Percentiles rank a stretch among this genome's conserved stretches.
phyloP scores from a whole-genome alignment of 1,140 invertebrate genomes.

The Drosophila truncata region DNA sequence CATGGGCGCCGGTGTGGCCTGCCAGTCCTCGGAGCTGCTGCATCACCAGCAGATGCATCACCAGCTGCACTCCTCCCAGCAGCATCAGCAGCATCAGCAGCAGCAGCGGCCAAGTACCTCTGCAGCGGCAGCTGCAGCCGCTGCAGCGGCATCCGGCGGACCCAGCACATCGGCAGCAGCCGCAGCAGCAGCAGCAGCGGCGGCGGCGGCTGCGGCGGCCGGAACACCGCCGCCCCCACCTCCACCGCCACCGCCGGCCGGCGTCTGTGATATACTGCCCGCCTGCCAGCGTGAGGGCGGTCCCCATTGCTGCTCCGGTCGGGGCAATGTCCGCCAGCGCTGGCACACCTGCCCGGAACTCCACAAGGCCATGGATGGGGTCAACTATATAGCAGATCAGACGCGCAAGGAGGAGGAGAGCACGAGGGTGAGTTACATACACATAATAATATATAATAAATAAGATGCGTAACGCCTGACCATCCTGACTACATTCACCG shows the following conservation, averaged over 20 bases:
- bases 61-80: constrained; percentile 36
- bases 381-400: constrained; percentile 96
- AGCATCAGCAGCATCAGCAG: constrained; percentile 28
- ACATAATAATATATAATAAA: neutral
- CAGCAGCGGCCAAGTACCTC: constrained; percentile 45
- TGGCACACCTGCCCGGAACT: constrained; percentile 96
- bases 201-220: constrained; percentile 36
- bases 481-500: neutral
- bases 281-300: constrained; percentile 81
- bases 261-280: constrained; percentile 76
- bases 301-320: constrained; percentile 73
- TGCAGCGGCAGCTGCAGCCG: constrained; percentile 42
- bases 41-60: constrained; percentile 49
- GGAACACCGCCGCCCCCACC: constrained; percentile 44
- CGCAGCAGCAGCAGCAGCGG: constrained; percentile 31
- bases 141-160: constrained; percentile 46
- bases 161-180: constrained; percentile 53
- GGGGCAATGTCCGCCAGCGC: constrained; percentile 87
- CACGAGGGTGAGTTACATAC: constrained; percentile 90
- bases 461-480: neutral
- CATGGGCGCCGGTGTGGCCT: constrained; percentile 73
- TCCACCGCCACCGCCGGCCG: constrained; percentile 55
- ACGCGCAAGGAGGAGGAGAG: constrained; percentile 96
- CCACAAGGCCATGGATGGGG: constrained; percentile 95
- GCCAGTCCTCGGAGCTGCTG: constrained; percentile 74